These are phyloP conservation scores for Melipona quadrifasciata DNA, from an alignment of 1,140 invertebrate genomes.

Conservation along the genomic window DNA sequence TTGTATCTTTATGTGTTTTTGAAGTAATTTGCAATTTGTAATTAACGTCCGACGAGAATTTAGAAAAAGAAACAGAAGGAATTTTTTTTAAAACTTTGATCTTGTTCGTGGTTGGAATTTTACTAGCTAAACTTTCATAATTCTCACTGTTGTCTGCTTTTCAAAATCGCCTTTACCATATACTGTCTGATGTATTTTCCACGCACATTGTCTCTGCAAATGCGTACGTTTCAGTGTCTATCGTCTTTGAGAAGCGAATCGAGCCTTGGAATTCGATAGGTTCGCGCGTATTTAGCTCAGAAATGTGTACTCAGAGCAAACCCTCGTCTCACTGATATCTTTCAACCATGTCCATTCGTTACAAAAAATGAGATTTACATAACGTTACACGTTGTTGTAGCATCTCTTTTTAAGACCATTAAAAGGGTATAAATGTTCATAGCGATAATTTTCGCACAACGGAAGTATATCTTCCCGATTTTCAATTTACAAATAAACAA, in stretches of 20 bases:
- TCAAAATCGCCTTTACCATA: not conserved
- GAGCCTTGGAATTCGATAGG: not conserved
- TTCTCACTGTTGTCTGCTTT: not conserved
- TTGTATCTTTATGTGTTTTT: slow-evolving; percentile 9
- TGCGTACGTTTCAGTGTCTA: not conserved
- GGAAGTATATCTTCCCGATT: not conserved
- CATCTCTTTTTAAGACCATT: no score
- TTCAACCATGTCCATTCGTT: not conserved
- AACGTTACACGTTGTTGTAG: not conserved
- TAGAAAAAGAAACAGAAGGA: not conserved
- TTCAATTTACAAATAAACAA: not conserved
- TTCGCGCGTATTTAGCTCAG: slow-evolving; percentile 3
- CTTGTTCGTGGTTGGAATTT: not conserved
- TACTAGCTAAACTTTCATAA: not conserved
- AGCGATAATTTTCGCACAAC: no score
- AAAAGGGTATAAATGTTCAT: not conserved
- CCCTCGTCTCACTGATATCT: not conserved
- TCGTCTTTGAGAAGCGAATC: not conserved
- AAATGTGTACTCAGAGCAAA: slow-evolving; percentile 12
- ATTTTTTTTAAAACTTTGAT: not conserved
- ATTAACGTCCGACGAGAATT: slow-evolving; percentile 15
- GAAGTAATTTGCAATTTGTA: slow-evolving; percentile 21
- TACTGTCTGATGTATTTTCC: not conserved
- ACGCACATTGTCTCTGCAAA: not conserved
- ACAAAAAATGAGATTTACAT: no score